Conservation (phyloP, 1,140 invertebrate genomes). For the Musca vetustissima region DNA sequence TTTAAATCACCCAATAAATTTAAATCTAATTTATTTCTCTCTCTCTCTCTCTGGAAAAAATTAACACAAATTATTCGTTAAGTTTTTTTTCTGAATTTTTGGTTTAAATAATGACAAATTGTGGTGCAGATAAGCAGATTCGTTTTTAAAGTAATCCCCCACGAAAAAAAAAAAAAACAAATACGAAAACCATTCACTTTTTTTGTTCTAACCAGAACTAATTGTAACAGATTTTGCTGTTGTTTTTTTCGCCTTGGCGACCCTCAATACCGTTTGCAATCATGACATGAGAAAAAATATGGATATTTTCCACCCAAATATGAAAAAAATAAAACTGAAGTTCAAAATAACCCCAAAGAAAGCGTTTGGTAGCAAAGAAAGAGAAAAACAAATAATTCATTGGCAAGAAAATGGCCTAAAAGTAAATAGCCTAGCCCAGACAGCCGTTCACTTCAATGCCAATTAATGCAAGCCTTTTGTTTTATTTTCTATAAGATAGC, state of each 20-base stretch:
- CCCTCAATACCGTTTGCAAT: background rate
- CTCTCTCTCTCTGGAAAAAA: no score
- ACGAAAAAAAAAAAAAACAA: background rate
- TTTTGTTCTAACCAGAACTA: conserved; percentile 39
- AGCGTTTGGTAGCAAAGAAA: background rate
- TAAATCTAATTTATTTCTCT: conserved; percentile 36
- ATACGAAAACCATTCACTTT: conserved; percentile 4
- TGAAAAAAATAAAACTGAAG: background rate
- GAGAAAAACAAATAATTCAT: no score
- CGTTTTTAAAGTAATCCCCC: background rate
- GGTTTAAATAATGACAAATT: conserved; percentile 55
- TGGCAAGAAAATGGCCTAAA: no score
- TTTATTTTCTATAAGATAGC: no score
- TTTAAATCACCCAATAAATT: no score
- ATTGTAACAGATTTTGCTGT: conserved; percentile 53
- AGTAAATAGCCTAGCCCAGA: no score
- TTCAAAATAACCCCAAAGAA: conserved; percentile 15
- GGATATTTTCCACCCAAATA: background rate
- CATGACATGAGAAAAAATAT: conserved; percentile 15
- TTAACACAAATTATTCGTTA: conserved; percentile 29
- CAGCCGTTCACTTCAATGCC: no score
- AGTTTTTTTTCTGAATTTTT: conserved; percentile 26
- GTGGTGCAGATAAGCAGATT: conserved; percentile 46
- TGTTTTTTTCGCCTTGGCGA: background rate
- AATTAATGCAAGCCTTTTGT: no score